Percentiles rank a stretch among this genome's conserved stretches.
These are phyloP conservation scores for Agapornis canus DNA, from an alignment of 2,797 vertebrate species.

Conservation along the genomic window DNA sequence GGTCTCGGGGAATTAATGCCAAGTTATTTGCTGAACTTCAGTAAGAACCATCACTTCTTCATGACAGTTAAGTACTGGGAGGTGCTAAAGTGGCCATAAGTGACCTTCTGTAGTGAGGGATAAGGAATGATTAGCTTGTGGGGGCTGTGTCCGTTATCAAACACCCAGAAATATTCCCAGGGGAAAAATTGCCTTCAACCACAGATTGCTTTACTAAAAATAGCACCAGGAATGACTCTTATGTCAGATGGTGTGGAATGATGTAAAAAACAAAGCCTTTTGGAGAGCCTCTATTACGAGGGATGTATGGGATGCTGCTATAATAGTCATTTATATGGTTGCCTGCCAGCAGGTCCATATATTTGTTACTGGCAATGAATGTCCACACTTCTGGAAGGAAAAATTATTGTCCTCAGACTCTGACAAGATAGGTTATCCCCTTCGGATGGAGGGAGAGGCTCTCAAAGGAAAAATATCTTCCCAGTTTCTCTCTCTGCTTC, in stretches of 20 bases:
- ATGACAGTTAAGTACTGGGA: neutral
- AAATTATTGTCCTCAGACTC: neutral
- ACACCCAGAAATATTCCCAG: neutral
- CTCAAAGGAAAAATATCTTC: neutral
- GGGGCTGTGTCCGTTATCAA: neutral
- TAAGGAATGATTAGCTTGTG: neutral
- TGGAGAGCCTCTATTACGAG: neutral
- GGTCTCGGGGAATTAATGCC: neutral
- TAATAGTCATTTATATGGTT: neutral
- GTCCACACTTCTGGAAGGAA: neutral
- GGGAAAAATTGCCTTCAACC: neutral
- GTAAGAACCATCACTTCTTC: neutral
- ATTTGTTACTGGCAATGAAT: neutral
- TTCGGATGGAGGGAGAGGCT: neutral
- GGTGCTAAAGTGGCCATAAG: neutral
- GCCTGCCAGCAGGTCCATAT: neutral
- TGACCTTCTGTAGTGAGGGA: neutral
- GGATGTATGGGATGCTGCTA: neutral
- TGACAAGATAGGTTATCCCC: neutral
- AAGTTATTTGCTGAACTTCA: neutral
- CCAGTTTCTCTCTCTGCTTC: neutral
- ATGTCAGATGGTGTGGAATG: slow-evolving; percentile 1
- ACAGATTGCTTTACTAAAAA: slow-evolving; percentile 42
- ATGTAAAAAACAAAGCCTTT: slow-evolving; percentile 1
- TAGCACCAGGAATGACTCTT: neutral